Evolutionary conservation across 1,140 invertebrate species (phyloP).

Genomic region (Himalopsyche phryganea): DNA sequence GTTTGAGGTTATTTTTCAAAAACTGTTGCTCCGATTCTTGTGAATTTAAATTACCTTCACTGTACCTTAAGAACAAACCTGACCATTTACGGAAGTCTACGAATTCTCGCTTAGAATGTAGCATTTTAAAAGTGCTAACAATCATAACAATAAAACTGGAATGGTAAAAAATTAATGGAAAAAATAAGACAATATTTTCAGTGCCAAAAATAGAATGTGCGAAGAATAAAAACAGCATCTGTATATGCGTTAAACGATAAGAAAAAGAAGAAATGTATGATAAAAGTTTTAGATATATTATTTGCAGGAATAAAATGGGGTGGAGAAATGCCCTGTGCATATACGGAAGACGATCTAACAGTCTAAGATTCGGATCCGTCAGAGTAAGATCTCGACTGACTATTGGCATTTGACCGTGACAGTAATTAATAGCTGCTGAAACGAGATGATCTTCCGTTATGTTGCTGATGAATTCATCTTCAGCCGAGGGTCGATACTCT

Average conservation of each 20-base stretch:
- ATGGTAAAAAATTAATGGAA: constrained; percentile 69
- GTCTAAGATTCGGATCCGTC: constrained; percentile 59
- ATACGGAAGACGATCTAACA: constrained; percentile 65
- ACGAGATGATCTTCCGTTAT: constrained; percentile 77
- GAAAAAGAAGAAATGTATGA: constrained; percentile 56
- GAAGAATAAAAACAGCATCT: constrained; percentile 63
- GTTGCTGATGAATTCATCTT: constrained; percentile 62
- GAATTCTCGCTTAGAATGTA: constrained; percentile 69
- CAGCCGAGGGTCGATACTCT: constrained; percentile 45
- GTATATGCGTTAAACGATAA: constrained; percentile 59
- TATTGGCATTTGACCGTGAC: constrained; percentile 70
- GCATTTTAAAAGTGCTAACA: constrained; percentile 74
- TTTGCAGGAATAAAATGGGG: constrained; percentile 64
- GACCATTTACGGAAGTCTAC: constrained; percentile 76
- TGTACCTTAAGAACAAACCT: constrained; percentile 70
- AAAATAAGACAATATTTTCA: constrained; percentile 61
- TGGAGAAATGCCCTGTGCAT: constrained; percentile 68
- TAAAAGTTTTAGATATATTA: constrained; percentile 65
- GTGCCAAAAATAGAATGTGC: constrained; percentile 65
- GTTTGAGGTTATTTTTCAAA: constrained; percentile 75
- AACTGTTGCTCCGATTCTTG: constrained; percentile 77
- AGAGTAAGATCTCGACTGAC: constrained; percentile 71
- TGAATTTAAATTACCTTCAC: constrained; percentile 64
- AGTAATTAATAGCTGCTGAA: constrained; percentile 75
- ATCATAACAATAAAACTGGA: constrained; percentile 70